Conservation (phyloP, 2,797 vertebrate species). For the Graptemys geographica region DNA sequence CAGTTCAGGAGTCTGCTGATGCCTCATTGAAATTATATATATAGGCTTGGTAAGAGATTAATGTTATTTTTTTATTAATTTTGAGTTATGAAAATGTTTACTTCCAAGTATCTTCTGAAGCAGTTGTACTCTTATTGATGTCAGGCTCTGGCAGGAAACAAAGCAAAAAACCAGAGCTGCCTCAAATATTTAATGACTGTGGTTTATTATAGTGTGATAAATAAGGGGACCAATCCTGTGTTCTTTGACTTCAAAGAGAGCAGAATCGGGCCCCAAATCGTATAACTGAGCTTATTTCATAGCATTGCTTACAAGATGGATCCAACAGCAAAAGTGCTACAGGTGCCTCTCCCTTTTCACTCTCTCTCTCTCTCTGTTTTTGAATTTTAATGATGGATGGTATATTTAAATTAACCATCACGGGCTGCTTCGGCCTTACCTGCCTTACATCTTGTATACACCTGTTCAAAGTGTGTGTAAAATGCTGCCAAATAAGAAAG, state of each 20-base stretch:
- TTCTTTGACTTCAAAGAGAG: background rate
- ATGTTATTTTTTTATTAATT: background rate
- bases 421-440: background rate
- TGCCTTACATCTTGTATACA: background rate
- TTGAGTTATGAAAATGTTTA: background rate
- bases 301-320: background rate
- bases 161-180: background rate
- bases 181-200: background rate
- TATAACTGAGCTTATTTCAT: background rate
- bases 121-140: background rate
- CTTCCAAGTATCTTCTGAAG: background rate
- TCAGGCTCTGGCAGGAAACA: background rate
- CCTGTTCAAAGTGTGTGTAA: background rate
- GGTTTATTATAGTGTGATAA: background rate
- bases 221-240: background rate
- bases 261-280: background rate
- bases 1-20: background rate
- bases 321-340: background rate
- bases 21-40: background rate
- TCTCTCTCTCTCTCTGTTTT: background rate
- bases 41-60: background rate
- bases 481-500: background rate
- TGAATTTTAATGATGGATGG: background rate
- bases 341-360: background rate
- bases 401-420: background rate